Percentiles rank a stretch among this genome's conserved stretches.
phyloP scores from a whole-genome alignment of 2,113 vertebrate species.

The Ptilonorhynchus violaceus region DNA sequence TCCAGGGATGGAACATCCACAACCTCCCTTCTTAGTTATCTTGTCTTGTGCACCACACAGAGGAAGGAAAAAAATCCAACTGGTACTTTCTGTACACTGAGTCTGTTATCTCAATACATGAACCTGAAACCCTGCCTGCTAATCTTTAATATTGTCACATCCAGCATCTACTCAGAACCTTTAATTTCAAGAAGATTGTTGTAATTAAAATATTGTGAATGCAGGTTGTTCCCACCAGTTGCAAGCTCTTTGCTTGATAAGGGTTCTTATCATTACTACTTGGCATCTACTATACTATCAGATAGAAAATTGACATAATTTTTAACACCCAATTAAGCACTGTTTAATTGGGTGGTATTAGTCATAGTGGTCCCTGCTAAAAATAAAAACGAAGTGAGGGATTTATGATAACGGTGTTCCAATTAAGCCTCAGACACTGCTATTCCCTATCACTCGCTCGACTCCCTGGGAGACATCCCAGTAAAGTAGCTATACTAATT shows the following conservation, averaged over 20 bases:
- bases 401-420: background rate
- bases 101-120: background rate
- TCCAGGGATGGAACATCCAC: background rate
- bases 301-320: background rate
- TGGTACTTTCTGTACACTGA: fast-evolving
- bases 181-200: background rate
- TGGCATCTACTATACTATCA: background rate
- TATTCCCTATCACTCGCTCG: background rate
- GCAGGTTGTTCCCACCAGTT: background rate
- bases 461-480: background rate
- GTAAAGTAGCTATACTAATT: background rate
- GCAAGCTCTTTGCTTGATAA: background rate
- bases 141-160: background rate
- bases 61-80: background rate
- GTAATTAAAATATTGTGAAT: background rate
- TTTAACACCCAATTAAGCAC: conserved; percentile 28
- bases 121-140: background rate
- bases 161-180: background rate
- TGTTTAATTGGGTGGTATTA: conserved; percentile 33
- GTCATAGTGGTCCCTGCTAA: background rate
- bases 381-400: background rate
- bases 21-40: background rate
- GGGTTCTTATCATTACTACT: background rate
- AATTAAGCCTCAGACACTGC: background rate
- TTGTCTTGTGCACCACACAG: background rate